A percentile compares a stretch with the other conserved stretches of the same genome.
phyloP scores from a whole-genome alignment of 1,140 invertebrate species.

The Ganaspis sp. region DNA sequence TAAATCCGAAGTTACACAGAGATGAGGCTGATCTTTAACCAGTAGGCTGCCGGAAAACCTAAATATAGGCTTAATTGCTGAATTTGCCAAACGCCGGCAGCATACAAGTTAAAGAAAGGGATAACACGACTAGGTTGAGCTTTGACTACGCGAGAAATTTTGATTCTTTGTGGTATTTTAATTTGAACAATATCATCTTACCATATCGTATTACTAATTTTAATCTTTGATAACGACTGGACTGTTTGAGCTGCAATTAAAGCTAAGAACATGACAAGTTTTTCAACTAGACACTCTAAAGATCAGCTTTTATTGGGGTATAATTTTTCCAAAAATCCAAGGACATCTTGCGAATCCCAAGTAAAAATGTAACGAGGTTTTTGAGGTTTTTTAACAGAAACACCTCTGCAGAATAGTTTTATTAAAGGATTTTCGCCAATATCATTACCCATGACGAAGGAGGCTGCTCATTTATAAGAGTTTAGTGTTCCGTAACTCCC shows the following conservation, averaged over 20 bases:
- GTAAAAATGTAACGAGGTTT: slow-evolving; percentile 49
- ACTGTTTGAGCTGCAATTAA: slow-evolving; percentile 45
- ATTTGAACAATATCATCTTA: neutral
- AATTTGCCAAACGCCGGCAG: too few relatives aligned
- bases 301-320: slow-evolving; percentile 25
- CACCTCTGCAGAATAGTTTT: slow-evolving; percentile 53
- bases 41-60: too few relatives aligned
- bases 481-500: slow-evolving; percentile 54
- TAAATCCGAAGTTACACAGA: too few relatives aligned
- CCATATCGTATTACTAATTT: neutral
- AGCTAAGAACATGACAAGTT: slow-evolving; percentile 48
- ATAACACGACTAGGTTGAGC: too few relatives aligned
- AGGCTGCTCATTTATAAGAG: slow-evolving; percentile 48
- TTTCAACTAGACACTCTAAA: slow-evolving; percentile 47
- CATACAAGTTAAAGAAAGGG: too few relatives aligned
- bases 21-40: too few relatives aligned
- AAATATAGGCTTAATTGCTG: too few relatives aligned
- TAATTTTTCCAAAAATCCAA: slow-evolving; percentile 44
- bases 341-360: slow-evolving; percentile 52
- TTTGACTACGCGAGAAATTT: too few relatives aligned
- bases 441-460: slow-evolving; percentile 41
- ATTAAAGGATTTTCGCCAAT: slow-evolving; percentile 45
- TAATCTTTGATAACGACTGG: slow-evolving; percentile 39
- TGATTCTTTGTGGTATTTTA: neutral
- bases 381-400: slow-evolving; percentile 44